Conservation (phyloP, 2,888 invertebrate genomes). For the Stenchaetothrips biformis region DNA sequence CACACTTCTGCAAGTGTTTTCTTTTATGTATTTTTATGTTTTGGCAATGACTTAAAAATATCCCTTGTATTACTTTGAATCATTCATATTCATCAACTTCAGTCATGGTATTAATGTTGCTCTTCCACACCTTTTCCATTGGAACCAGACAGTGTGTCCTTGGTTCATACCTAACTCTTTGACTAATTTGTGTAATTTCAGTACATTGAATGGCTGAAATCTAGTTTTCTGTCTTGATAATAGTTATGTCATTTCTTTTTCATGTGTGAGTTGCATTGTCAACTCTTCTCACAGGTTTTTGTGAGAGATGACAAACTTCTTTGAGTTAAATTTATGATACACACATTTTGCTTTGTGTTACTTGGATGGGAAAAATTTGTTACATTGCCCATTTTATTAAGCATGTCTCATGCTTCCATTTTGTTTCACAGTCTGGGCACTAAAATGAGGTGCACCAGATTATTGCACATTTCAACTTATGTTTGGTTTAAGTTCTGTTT, state of each 20-base stretch:
- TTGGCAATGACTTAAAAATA: slow-evolving; percentile 9
- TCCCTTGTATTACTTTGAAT: neutral
- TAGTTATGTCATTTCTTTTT: neutral
- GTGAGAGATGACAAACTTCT: neutral
- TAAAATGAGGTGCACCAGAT: neutral
- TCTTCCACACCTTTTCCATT: no score
- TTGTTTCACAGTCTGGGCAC: neutral
- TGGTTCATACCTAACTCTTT: no score
- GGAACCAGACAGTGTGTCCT: no score
- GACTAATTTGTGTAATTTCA: no score
- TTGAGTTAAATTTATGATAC: neutral
- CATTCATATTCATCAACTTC: neutral
- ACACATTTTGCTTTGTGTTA: neutral
- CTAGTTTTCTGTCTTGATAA: neutral
- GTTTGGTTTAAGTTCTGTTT: slow-evolving; percentile 43
- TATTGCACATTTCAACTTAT: neutral
- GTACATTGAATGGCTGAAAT: neutral
- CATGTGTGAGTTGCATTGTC: no score
- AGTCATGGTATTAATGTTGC: no score
- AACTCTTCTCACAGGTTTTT: no score
- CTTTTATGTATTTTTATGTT: slow-evolving; percentile 1
- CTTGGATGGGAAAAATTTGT: neutral
- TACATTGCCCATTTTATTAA: neutral
- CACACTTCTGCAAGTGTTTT: slow-evolving; percentile 19
- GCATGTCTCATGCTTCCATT: neutral